These are phyloP conservation scores for Heterochromis multidens DNA, from an alignment of 2,113 vertebrate genomes.

Conservation along the genomic window DNA sequence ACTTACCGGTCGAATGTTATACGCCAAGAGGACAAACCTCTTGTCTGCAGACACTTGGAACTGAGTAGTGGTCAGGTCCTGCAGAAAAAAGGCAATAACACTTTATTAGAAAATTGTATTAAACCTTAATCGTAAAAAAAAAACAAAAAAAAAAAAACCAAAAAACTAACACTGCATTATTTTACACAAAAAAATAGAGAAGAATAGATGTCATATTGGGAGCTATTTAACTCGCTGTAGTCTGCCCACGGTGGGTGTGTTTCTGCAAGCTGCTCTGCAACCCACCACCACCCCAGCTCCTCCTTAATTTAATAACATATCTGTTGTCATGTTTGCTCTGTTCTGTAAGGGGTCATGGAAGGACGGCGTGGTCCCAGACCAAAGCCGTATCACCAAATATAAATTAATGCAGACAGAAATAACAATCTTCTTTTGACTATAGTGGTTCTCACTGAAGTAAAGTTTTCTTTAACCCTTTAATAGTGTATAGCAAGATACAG, in stretches of 20 bases:
- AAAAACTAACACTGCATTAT: no score
- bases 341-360: background rate
- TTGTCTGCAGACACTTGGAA: slow-evolving; percentile 78
- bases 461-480: background rate
- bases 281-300: no score
- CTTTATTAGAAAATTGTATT: background rate
- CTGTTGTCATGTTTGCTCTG: background rate
- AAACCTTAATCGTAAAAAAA: no score
- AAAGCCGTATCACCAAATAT: background rate
- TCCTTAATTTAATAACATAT: no score
- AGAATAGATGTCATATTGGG: no score
- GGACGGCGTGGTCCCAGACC: background rate
- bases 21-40: slow-evolving; percentile 75
- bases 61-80: slow-evolving; percentile 62
- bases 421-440: background rate
- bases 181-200: no score
- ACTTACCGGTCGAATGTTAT: slow-evolving; percentile 76
- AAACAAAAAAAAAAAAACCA: no score
- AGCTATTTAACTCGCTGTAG: no score
- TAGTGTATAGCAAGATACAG: background rate
- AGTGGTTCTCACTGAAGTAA: background rate
- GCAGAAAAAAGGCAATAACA: background rate
- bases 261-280: no score
- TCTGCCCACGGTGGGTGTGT: no score
- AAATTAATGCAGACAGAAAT: background rate